Base-by-base conservation (phyloP, 2,113 vertebrate species). In the Muntiacus muntjak region DNA sequence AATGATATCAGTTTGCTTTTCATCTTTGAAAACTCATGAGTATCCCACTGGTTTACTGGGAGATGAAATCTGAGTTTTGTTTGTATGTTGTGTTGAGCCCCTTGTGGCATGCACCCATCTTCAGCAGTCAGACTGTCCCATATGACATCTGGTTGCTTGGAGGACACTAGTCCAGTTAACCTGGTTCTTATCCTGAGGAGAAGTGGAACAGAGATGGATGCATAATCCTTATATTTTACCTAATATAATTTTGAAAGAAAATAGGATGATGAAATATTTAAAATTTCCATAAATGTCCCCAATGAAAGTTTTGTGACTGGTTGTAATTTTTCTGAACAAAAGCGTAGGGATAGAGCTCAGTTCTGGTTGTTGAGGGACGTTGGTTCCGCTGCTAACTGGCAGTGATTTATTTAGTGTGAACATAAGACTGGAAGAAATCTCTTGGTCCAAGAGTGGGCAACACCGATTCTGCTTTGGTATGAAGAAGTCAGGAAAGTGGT, bases 11-110 rank as follows among this genome's bases (percentile, higher is more conserved):
- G 58, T 90, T 95, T 95, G 58, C 87, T 97, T 92, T 95, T 74
- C 76, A 83, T 92, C 64, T 95, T 93, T 97, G 93, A 84, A 92
- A 95, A 87, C 36, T 94, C 76, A 95, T 58, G 96, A 94, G 45
- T 71, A 23, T 97, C 76, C 81, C n/a, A 26, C 43, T 89, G 92
- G 43, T 78, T 81, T 95, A 33, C 71, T 96, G 76, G 74, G 76
- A 87, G 64, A n/a, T 87, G 54, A 89, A 95, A 33, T 54, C 13
- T 40, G 50, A 93, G 25, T 92, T 97, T 78, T 57, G 52, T 47
- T 87, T 91, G 13, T 87, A 23, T 78, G 28, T 82, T 87, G 28
- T 83, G 30, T 86, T 89, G 52, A 91, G 25, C 60, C 33, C 57
- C 33, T 85, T 52, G 17, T 6, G 2, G 21, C 81, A 33, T n/a